These are phyloP conservation scores for Remorina albescens DNA, from an alignment of 2,797 vertebrate genomes.

Conservation along the genomic window DNA sequence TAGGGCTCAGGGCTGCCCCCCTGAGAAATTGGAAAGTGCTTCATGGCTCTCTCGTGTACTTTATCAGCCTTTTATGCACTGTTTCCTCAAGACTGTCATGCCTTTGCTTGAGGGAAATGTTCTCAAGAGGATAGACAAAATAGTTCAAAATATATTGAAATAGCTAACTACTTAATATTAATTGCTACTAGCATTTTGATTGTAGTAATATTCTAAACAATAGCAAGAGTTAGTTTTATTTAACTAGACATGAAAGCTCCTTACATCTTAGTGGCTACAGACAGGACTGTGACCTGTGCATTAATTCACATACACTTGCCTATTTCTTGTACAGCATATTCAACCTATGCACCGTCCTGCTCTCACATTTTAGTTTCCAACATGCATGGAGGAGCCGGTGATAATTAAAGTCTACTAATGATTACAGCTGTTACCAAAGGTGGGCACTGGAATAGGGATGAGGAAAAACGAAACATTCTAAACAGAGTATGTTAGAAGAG, in stretches of 20 bases:
- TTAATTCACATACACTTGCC: constrained; percentile 31
- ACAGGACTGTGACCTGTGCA: constrained; percentile 15
- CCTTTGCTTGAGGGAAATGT: constrained; percentile 55
- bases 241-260: constrained; percentile 22
- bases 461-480: constrained; percentile 37
- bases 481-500: constrained; percentile 22
- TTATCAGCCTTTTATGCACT: constrained; percentile 60
- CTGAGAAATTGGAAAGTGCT: constrained; percentile 57
- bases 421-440: constrained; percentile 42
- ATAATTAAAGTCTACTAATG: constrained; percentile 56
- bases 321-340: constrained; percentile 32
- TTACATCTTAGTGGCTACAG: constrained; percentile 20
- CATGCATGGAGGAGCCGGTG: constrained; percentile 44
- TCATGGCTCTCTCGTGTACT: constrained; percentile 54
- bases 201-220: neutral
- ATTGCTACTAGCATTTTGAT: constrained; percentile 21
- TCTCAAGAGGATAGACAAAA: constrained; percentile 35
- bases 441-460: constrained; percentile 25
- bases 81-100: constrained; percentile 55
- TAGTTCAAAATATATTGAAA: constrained; percentile 1
- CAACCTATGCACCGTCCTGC: constrained; percentile 30
- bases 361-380: constrained; percentile 46
- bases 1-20: constrained; percentile 40
- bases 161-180: constrained; percentile 18
- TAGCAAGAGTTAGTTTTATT: constrained; percentile 1